Conservation (phyloP, 2,113 vertebrate species). For the Microcebus ravelobensis region DNA sequence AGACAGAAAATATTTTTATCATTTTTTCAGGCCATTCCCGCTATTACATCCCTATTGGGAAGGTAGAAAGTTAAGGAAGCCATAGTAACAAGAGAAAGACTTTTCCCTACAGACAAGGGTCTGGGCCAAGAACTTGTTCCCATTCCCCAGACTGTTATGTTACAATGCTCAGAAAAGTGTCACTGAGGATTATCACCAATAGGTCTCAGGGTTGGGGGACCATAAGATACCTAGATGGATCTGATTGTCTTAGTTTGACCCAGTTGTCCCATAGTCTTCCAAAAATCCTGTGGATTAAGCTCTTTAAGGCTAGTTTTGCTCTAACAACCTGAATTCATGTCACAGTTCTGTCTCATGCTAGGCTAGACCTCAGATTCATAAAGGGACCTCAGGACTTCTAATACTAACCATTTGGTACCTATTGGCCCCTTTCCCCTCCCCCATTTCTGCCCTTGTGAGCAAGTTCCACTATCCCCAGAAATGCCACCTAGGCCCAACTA, state of each 20-base stretch:
- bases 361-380: neutral
- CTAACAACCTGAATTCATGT: too few relatives aligned
- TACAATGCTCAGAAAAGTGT: neutral
- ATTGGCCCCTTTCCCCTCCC: neutral
- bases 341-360: neutral
- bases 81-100: neutral
- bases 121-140: neutral
- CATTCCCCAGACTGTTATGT: neutral
- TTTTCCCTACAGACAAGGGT: neutral
- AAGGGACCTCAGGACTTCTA: neutral
- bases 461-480: neutral
- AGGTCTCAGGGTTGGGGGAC: neutral
- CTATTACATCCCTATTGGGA: too few relatives aligned
- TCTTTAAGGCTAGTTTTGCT: neutral
- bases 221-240: neutral
- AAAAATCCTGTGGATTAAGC: neutral
- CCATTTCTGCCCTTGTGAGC: neutral
- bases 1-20: too few relatives aligned
- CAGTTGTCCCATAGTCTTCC: neutral
- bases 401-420: neutral
- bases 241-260: too few relatives aligned
- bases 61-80: too few relatives aligned
- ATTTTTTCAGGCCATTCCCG: too few relatives aligned
- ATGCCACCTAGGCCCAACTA: neutral
- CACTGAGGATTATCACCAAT: too few relatives aligned